These are phyloP conservation scores for Sylvia borin DNA, from an alignment of 2,797 vertebrate species.

Conservation along the genomic window DNA sequence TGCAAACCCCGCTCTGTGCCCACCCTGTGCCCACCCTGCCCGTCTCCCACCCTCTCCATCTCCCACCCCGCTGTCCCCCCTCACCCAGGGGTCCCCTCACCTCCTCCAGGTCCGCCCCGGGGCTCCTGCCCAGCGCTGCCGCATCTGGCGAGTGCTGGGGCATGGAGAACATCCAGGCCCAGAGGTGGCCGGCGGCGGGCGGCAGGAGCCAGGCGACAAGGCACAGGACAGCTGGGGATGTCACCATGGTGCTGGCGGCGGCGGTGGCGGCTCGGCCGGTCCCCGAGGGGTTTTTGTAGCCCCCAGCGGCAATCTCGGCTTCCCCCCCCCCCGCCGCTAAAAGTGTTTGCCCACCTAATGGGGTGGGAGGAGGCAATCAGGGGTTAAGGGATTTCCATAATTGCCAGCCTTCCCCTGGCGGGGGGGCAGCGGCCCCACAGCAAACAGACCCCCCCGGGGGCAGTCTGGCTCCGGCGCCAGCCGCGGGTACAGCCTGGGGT, in stretches of 20 bases:
- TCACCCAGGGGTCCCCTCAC: background rate
- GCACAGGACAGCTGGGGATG: background rate
- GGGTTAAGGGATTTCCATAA: slow-evolving; percentile 73
- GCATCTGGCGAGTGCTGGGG: slow-evolving; percentile 31
- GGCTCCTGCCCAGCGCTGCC: background rate
- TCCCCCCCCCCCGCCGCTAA: slow-evolving; percentile 12
- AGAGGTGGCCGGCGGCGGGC: slow-evolving; percentile 17
- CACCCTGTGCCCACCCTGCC: background rate
- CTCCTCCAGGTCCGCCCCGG: background rate
- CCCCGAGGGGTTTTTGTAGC: background rate
- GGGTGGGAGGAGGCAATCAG: slow-evolving; percentile 67
- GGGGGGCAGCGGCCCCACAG: background rate
- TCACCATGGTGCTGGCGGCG: background rate
- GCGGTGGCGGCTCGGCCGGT: background rate
- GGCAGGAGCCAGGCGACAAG: slow-evolving; percentile 7
- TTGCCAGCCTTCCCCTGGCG: slow-evolving; percentile 31
- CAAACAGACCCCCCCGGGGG: slow-evolving; percentile 17
- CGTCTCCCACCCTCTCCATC: no score
- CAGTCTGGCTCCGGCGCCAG: slow-evolving; percentile 33
- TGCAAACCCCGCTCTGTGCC: background rate
- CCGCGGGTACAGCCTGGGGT: background rate
- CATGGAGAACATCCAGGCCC: slow-evolving; percentile 71
- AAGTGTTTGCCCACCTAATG: slow-evolving; percentile 70
- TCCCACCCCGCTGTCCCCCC: background rate
- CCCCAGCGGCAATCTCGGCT: background rate